A percentile compares a stretch with the other conserved stretches of the same genome.
These are phyloP conservation scores for Eupithecia dodoneata DNA, from an alignment of 2,888 invertebrate genomes.

Conservation along the genomic window DNA sequence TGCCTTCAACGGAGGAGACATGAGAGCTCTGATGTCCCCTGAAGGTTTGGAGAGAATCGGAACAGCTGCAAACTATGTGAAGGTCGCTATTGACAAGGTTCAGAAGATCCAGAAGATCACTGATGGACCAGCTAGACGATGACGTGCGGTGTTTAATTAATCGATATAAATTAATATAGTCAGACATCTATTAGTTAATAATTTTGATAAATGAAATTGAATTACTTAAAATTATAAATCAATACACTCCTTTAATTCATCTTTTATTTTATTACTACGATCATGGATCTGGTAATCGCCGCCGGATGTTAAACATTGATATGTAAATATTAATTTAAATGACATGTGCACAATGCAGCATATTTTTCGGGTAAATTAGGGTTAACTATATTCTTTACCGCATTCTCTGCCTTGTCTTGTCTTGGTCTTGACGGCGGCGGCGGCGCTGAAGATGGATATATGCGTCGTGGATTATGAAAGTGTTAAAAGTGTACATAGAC, in stretches of 20 bases:
- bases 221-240: neutral
- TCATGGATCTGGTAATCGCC: no score
- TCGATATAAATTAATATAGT: neutral
- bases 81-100: constrained; percentile 86
- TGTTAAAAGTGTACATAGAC: neutral
- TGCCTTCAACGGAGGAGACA: constrained; percentile 84
- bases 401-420: no score
- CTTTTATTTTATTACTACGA: no score
- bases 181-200: neutral
- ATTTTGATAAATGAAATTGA: neutral
- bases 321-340: no score
- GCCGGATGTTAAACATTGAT: no score
- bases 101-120: constrained; percentile 72
- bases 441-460: no score
- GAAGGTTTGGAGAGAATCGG: constrained; percentile 85
- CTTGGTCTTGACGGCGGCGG: no score
- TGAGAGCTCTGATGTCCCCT: constrained; percentile 83
- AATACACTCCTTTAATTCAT: neutral
- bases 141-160: constrained; percentile 54
- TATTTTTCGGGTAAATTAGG: neutral
- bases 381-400: neutral
- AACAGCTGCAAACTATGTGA: constrained; percentile 84
- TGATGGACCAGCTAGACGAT: constrained; percentile 54
- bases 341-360: no score
- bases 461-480: neutral